Percentiles rank a stretch among this genome's conserved stretches.
phyloP scores from a whole-genome alignment of 1,140 invertebrate species.

The Tribolium madens region DNA sequence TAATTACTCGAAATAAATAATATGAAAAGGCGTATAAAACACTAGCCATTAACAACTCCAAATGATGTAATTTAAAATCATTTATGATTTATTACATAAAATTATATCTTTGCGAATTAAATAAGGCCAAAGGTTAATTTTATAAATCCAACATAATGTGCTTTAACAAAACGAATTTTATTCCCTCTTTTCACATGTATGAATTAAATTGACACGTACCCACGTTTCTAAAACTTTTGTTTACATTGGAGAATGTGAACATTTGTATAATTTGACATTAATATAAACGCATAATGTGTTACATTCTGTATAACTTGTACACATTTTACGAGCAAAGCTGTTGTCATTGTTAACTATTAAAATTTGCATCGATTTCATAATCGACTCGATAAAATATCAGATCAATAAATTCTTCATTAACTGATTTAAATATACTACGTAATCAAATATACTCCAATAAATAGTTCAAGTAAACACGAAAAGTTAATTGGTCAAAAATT shows the following conservation, averaged over 20 bases:
- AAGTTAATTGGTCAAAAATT: not conserved
- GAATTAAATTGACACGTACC: not conserved
- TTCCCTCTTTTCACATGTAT: not conserved
- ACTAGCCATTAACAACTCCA: not conserved
- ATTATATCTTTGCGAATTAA: constrained; percentile 33
- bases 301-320: not conserved
- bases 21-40: not conserved
- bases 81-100: constrained; percentile 17
- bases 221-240: constrained; percentile 5
- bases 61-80: not conserved
- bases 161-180: not conserved
- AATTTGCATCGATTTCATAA: not conserved
- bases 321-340: not conserved
- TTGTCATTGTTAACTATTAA: not conserved
- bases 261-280: not conserved
- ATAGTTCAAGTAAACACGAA: not conserved
- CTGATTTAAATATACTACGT: not conserved
- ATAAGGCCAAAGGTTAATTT: constrained; percentile 24
- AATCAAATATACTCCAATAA: not conserved
- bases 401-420: not conserved
- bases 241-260: constrained; percentile 5
- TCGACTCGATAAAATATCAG: not conserved
- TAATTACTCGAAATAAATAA: too few species aligned
- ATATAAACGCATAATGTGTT: not conserved
- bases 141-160: not conserved